A percentile compares a stretch with the other conserved stretches of the same genome.
Evolutionary conservation across 2,888 invertebrate genomes (phyloP).

Genomic region (Brenthis ino): DNA sequence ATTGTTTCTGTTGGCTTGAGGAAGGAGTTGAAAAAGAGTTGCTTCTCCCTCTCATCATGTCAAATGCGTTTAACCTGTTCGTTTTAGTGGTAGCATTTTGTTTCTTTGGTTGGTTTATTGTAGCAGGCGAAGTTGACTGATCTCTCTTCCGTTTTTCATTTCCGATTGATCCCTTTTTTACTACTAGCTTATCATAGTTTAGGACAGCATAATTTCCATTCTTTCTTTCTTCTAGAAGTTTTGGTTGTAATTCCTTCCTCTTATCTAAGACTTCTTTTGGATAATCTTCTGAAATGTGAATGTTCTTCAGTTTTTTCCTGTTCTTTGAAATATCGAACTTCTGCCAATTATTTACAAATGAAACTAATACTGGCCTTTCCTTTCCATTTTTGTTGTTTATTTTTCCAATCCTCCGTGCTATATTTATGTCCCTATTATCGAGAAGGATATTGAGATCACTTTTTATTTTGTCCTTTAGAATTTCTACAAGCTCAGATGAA

Average conservation of each 20-base stretch:
- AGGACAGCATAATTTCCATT: too few species aligned
- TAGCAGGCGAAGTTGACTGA: too few species aligned
- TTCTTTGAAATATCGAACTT: slow-evolving; percentile 37
- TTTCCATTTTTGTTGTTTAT: slow-evolving; percentile 11
- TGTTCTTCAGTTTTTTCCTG: slow-evolving; percentile 36
- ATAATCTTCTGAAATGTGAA: slow-evolving; percentile 30
- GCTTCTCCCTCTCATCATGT: slow-evolving; percentile 2
- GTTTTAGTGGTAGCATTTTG: too few species aligned
- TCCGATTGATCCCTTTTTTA: too few species aligned
- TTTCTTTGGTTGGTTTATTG: too few species aligned
- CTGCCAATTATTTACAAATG: slow-evolving; percentile 38
- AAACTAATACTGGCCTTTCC: slow-evolving; percentile 25
- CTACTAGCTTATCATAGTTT: too few species aligned
- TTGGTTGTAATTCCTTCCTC: too few species aligned
- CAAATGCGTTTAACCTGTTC: neutral
- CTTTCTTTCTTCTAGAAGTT: too few species aligned
- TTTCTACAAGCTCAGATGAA: neutral
- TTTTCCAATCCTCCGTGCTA: slow-evolving; percentile 19
- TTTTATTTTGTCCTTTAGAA: neutral
- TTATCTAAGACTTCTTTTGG: slow-evolving; percentile 15
- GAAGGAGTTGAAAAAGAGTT: too few species aligned
- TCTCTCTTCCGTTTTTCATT: too few species aligned
- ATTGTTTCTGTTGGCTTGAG: too few species aligned
- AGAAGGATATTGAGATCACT: slow-evolving; percentile 25
- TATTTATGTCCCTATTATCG: slow-evolving; percentile 19